Evolutionary conservation across 1,140 invertebrate genomes (phyloP).

Genomic region (Oryzaephilus surinamensis): DNA sequence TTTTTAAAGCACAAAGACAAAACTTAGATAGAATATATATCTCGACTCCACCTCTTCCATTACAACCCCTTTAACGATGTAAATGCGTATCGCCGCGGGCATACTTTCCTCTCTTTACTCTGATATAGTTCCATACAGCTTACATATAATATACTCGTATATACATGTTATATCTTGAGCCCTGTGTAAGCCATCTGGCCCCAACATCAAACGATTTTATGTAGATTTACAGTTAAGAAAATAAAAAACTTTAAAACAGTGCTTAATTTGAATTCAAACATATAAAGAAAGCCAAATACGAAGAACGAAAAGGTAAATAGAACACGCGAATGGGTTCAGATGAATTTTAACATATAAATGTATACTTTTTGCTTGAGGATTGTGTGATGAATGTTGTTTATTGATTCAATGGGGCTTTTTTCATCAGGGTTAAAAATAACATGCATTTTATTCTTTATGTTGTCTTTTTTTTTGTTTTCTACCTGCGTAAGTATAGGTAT

Average conservation of each 20-base stretch:
- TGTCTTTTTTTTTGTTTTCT: too few species aligned
- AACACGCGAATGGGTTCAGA: too few species aligned
- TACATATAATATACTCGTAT: too few species aligned
- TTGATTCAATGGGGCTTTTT: too few species aligned
- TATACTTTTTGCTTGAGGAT: too few species aligned
- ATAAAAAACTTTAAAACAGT: conserved; percentile 28
- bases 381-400: too few species aligned
- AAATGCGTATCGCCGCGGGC: conserved; percentile 21
- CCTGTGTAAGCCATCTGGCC: conserved; percentile 16
- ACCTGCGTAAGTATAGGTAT: too few species aligned
- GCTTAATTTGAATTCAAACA: conserved; percentile 22
- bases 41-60: conserved; percentile 22
- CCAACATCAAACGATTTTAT: conserved; percentile 27
- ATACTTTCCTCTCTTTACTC: conserved; percentile 13
- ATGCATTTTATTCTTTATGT: too few species aligned
- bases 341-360: too few species aligned
- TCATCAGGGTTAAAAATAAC: too few species aligned
- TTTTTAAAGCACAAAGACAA: conserved; percentile 27
- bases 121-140: too few species aligned
- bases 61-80: conserved; percentile 27
- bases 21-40: conserved; percentile 28
- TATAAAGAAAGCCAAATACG: conserved; percentile 21
- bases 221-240: conserved; percentile 26
- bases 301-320: conserved; percentile 14
- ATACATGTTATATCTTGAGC: conserved; percentile 14